These are phyloP conservation scores for Lynx canadensis DNA, from an alignment of 2,113 vertebrate genomes.

Conservation along the genomic window DNA sequence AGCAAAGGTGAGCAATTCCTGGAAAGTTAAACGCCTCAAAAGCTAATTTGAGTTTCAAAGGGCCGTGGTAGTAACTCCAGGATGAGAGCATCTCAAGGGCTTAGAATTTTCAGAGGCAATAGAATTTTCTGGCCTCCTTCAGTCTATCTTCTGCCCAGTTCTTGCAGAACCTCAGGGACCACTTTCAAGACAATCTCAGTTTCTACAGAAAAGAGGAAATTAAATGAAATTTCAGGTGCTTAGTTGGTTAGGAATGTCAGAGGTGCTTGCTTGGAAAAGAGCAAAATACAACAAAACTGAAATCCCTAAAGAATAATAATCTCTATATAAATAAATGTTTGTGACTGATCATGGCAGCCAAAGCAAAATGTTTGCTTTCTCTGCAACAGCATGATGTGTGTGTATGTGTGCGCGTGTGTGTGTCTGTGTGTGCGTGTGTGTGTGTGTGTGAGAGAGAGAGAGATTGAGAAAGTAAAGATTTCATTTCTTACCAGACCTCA, in stretches of 20 bases:
- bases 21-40: background rate
- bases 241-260: background rate
- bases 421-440: background rate
- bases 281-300: background rate
- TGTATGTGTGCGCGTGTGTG: background rate
- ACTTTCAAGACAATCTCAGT: background rate
- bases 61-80: background rate
- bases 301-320: background rate
- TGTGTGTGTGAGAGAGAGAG: background rate
- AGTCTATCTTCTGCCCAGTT: background rate
- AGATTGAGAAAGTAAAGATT: background rate
- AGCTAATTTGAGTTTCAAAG: background rate
- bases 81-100: background rate
- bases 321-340: background rate
- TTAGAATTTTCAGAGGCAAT: background rate
- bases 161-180: background rate
- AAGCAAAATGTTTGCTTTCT: constrained; percentile 1
- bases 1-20: background rate
- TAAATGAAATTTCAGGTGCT: background rate
- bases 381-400: background rate
- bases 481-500: background rate
- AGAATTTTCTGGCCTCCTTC: background rate
- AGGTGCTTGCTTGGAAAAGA: background rate
- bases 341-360: background rate
- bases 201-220: background rate